Conservation (phyloP, 1,140 invertebrate species). For the Drosophila mojavensis region DNA sequence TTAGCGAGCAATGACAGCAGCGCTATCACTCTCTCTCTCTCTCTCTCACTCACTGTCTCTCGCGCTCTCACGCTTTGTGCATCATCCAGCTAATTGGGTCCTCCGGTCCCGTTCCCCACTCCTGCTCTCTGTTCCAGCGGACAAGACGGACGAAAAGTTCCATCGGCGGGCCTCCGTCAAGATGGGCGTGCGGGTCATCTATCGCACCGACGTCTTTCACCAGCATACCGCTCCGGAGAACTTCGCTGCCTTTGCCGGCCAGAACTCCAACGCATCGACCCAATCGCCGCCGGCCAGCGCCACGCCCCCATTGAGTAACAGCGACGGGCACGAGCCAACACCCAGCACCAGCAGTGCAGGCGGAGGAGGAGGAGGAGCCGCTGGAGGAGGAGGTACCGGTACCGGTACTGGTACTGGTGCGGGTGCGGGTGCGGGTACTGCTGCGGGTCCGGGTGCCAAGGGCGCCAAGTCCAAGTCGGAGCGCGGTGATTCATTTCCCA, state of each 20-base stretch:
- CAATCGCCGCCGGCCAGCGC: conserved; percentile 64
- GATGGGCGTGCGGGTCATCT: conserved; percentile 80
- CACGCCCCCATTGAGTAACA: conserved; percentile 44
- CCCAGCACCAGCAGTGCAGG: conserved; percentile 11
- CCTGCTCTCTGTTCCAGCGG: conserved; percentile 48
- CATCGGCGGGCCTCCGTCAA: conserved; percentile 79
- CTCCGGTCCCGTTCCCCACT: conserved; percentile 1
- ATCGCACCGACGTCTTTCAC: conserved; percentile 77
- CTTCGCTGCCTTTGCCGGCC: conserved; percentile 66
- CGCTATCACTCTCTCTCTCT: background rate
- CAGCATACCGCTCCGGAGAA: conserved; percentile 59
- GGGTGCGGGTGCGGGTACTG: background rate
- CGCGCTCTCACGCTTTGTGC: background rate
- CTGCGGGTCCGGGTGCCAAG: conserved; percentile 23
- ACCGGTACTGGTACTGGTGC: background rate
- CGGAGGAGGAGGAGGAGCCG: background rate
- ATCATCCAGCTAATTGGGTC: conserved; percentile 19
- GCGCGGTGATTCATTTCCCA: conserved; percentile 77
- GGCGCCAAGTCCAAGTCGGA: conserved; percentile 72
- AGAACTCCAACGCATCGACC: conserved; percentile 35
- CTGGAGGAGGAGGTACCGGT: background rate
- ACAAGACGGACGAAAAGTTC: conserved; percentile 82
- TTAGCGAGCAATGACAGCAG: conserved; percentile 54
- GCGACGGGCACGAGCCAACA: conserved; percentile 7
- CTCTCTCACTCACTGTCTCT: background rate